Conservation (phyloP, 2,888 invertebrate genomes). For the Tridacna crocea region DNA sequence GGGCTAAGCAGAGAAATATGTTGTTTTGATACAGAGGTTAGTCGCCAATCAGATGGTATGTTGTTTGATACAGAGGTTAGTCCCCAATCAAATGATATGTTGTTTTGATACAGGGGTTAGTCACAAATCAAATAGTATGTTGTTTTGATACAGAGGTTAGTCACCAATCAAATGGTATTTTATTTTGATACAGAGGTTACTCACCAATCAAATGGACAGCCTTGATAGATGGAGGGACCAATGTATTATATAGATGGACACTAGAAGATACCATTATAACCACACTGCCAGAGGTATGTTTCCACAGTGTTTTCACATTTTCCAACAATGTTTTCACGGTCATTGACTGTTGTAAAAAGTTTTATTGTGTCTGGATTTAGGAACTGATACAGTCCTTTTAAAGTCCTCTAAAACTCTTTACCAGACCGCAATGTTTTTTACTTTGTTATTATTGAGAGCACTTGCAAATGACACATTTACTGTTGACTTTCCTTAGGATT, state of each 20-base stretch:
- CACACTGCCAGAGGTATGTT: slow-evolving; percentile 37
- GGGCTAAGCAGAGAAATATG: neutral
- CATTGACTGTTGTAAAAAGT: too few species aligned
- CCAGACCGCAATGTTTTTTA: too few species aligned
- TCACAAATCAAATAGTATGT: slow-evolving; percentile 45
- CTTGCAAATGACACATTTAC: too few species aligned
- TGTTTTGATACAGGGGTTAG: slow-evolving; percentile 25
- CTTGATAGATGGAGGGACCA: slow-evolving; percentile 50
- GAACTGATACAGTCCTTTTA: too few species aligned
- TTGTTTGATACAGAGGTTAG: slow-evolving; percentile 23
- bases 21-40: slow-evolving; percentile 25
- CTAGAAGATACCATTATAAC: slow-evolving; percentile 35
- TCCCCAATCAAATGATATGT: slow-evolving; percentile 31
- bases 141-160: too few species aligned
- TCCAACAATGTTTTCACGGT: too few species aligned
- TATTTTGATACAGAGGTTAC: slow-evolving; percentile 26
- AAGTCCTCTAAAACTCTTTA: too few species aligned
- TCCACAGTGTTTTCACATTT: neutral
- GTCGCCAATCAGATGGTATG: slow-evolving; percentile 38
- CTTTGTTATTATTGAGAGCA: too few species aligned
- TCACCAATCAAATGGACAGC: slow-evolving; percentile 49
- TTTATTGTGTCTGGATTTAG: too few species aligned
- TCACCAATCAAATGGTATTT: neutral
- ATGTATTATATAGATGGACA: slow-evolving; percentile 62
- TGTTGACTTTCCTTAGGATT: too few species aligned